Evolutionary conservation across 2,113 vertebrate species (phyloP).

Genomic region (Lepisosteus oculatus): DNA sequence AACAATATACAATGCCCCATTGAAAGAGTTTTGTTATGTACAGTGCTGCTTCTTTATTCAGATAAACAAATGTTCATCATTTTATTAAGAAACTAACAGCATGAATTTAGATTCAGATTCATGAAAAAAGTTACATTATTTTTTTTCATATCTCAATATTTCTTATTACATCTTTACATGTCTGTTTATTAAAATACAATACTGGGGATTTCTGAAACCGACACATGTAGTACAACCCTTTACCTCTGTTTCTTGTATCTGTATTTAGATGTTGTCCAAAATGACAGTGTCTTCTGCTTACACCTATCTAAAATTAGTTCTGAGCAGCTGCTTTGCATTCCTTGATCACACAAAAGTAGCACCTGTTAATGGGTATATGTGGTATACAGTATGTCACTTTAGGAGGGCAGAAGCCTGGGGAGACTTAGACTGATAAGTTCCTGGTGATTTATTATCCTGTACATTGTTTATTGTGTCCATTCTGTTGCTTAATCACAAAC

Average conservation of each 20-base stretch:
- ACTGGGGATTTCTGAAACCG: not conserved
- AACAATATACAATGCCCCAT: no score
- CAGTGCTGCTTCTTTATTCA: no score
- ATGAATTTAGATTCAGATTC: no score
- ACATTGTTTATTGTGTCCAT: no score
- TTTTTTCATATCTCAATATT: not conserved
- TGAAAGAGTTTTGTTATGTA: no score
- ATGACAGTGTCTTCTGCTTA: conserved; percentile 14
- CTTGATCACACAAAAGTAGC: conserved; percentile 6
- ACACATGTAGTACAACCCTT: conserved; percentile 3
- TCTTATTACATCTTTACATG: not conserved
- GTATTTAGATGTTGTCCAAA: not conserved
- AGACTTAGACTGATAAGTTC: no score
- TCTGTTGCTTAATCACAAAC: no score
- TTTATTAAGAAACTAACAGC: no score
- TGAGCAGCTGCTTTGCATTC: conserved; percentile 17
- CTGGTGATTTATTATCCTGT: no score
- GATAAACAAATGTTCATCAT: no score
- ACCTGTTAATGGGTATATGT: conserved; percentile 18
- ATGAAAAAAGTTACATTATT: no score
- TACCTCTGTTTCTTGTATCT: conserved; percentile 17
- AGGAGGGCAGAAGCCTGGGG: not conserved
- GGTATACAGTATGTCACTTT: conserved; percentile 9
- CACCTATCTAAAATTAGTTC: conserved; percentile 29
- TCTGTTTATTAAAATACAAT: not conserved